phyloP scores from a whole-genome alignment of 2,888 invertebrate genomes.

The Odontothrips loti region DNA sequence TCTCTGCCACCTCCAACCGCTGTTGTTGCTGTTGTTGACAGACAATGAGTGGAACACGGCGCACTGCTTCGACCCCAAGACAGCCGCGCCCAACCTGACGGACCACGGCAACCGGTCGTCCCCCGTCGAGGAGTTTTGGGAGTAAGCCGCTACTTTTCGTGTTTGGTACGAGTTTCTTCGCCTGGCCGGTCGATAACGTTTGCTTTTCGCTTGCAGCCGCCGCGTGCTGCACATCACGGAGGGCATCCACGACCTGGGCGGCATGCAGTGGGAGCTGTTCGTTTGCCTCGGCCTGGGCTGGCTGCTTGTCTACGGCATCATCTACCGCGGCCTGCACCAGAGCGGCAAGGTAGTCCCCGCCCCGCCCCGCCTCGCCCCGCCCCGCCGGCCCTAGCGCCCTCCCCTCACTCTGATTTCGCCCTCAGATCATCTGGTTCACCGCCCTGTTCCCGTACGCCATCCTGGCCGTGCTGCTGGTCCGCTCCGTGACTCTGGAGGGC shows the following conservation, averaged over 20 bases:
- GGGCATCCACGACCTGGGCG: slow-evolving; percentile 59
- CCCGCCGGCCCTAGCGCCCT: not conserved
- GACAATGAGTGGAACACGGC: slow-evolving; percentile 22
- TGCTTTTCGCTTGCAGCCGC: slow-evolving; percentile 49
- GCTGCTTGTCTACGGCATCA: slow-evolving; percentile 64
- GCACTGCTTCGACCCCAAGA: slow-evolving; percentile 18
- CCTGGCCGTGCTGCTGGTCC: slow-evolving; percentile 59
- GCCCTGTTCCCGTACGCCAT: slow-evolving; percentile 71
- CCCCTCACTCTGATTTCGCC: slow-evolving; percentile 38
- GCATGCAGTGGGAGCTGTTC: slow-evolving; percentile 64
- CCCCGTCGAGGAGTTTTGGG: slow-evolving; percentile 58
- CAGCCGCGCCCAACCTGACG: slow-evolving; percentile 35
- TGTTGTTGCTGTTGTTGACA: not conserved
- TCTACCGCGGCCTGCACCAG: slow-evolving; percentile 69
- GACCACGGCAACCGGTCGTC: slow-evolving; percentile 45
- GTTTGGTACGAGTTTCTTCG: no score
- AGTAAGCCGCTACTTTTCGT: slow-evolving; percentile 47
- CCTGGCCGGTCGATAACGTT: slow-evolving; percentile 18
- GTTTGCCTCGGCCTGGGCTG: slow-evolving; percentile 62
- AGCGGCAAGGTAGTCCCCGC: slow-evolving; percentile 57
- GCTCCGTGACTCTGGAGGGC: slow-evolving; percentile 64
- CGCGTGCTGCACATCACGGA: slow-evolving; percentile 59
- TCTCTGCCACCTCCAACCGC: not conserved
- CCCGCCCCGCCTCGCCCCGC: not conserved
- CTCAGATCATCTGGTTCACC: slow-evolving; percentile 69